phyloP scores from a whole-genome alignment of 2,888 invertebrate genomes.

The Allophyes oxyacanthae region DNA sequence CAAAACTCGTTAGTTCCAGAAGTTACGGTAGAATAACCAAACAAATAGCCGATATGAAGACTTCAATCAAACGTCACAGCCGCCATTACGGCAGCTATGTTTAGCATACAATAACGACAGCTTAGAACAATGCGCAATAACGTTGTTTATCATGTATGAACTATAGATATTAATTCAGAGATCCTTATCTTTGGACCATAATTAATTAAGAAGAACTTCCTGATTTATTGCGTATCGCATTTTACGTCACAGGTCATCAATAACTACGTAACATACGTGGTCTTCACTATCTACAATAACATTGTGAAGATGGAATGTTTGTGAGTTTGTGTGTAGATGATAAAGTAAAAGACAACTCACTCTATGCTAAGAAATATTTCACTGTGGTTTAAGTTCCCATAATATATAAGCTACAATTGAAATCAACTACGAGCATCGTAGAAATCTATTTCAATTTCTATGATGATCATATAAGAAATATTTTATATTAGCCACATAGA shows the following conservation, averaged over 20 bases:
- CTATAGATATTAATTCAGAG: constrained; percentile 20
- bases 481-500: no score
- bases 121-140: constrained; percentile 59
- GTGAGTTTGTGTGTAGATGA: no score
- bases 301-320: no score
- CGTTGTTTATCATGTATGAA: constrained; percentile 22
- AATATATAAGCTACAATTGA: no score
- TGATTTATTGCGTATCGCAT: constrained; percentile 20
- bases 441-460: no score
- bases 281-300: no score
- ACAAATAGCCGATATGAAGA: constrained; percentile 33
- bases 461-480: no score
- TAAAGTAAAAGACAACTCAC: no score
- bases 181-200: constrained; percentile 14
- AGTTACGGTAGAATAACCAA: constrained; percentile 23
- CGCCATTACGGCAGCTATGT: constrained; percentile 29
- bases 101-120: constrained; percentile 59
- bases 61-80: constrained; percentile 47
- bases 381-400: no score
- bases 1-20: neutral
- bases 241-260: neutral
- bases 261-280: neutral
- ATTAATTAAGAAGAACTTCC: constrained; percentile 33
- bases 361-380: no score
- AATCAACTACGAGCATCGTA: no score